These are phyloP conservation scores for Caranx ignobilis DNA, from an alignment of 2,113 vertebrate genomes.

Conservation along the genomic window DNA sequence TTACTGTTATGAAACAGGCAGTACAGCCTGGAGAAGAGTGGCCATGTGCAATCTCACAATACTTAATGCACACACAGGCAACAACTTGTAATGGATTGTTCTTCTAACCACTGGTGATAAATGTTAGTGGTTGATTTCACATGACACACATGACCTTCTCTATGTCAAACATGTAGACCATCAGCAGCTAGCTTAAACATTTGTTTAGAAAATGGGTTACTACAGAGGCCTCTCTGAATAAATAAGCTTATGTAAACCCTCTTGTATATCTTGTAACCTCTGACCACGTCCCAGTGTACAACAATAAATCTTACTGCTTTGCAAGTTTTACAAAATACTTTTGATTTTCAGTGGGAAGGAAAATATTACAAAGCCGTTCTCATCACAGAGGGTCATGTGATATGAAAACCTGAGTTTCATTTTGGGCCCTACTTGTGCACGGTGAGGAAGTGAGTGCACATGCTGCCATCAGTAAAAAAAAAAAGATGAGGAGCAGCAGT, in stretches of 20 bases:
- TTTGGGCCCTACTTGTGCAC: background rate
- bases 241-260: slow-evolving; percentile 14
- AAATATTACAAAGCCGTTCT: background rate
- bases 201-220: slow-evolving; percentile 11
- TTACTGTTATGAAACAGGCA: slow-evolving; percentile 16
- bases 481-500: slow-evolving; percentile 52
- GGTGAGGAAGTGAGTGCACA: slow-evolving; percentile 14
- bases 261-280: background rate
- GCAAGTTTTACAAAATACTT: slow-evolving; percentile 1
- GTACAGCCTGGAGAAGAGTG: slow-evolving; percentile 19
- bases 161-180: slow-evolving; percentile 15
- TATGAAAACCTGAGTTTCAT: background rate
- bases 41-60: slow-evolving; percentile 1
- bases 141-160: background rate
- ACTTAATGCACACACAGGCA: background rate
- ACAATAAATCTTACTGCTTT: background rate
- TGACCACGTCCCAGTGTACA: background rate
- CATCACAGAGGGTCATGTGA: background rate
- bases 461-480: slow-evolving; percentile 45
- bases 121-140: slow-evolving; percentile 19
- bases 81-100: background rate
- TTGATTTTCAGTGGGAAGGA: background rate
- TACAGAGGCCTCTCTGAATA: slow-evolving; percentile 21
- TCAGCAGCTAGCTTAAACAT: slow-evolving; percentile 19
- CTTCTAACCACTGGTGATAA: background rate